phyloP scores from a whole-genome alignment of 2,113 vertebrate species.

The Sminthopsis crassicaudata region DNA sequence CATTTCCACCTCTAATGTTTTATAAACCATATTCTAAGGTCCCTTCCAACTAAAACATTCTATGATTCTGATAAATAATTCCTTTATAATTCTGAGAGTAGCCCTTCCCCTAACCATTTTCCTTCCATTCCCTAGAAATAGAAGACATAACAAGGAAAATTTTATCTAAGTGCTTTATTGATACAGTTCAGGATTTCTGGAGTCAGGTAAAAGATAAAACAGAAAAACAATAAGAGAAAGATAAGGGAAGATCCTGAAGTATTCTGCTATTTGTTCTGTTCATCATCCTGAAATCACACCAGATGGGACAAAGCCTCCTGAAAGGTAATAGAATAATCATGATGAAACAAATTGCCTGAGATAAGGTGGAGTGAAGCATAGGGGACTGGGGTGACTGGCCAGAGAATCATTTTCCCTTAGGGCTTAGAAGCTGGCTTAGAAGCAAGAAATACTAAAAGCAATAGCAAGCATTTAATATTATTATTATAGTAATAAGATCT shows the following conservation, averaged over 20 bases:
- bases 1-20: background rate
- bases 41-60: background rate
- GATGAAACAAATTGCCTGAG: background rate
- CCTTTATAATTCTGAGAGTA: background rate
- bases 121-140: background rate
- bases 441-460: background rate
- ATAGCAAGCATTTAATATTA: background rate
- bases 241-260: background rate
- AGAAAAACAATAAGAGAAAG: background rate
- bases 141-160: slow-evolving; percentile 5
- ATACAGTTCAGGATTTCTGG: background rate
- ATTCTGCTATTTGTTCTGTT: background rate
- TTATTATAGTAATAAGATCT: background rate
- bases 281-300: slow-evolving; percentile 52
- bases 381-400: background rate
- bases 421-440: background rate
- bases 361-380: background rate
- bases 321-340: slow-evolving; percentile 39
- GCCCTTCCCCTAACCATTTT: background rate
- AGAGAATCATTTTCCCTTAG: background rate
- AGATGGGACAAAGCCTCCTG: slow-evolving; percentile 66
- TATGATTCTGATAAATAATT: background rate
- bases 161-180: slow-evolving; percentile 69
- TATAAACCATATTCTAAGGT: background rate
- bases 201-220: background rate